phyloP scores from a whole-genome alignment of 2,797 vertebrate genomes.

The Mergus octosetaceus region DNA sequence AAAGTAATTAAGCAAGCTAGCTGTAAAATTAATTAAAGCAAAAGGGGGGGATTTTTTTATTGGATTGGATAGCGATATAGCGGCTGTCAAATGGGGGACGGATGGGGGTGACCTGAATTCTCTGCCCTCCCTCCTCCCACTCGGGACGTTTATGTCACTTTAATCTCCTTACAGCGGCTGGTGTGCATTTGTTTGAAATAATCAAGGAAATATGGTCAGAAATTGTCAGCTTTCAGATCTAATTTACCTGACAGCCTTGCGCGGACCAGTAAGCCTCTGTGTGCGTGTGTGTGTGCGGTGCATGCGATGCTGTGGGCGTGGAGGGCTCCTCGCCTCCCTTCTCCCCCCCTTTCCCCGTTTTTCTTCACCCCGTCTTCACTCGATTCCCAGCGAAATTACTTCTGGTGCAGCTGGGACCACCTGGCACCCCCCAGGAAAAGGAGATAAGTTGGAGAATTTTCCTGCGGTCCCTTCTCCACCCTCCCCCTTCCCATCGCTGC shows the following conservation, averaged over 20 bases:
- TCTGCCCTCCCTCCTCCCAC: conserved; percentile 93
- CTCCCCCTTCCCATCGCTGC: not conserved
- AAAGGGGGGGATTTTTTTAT: conserved; percentile 99
- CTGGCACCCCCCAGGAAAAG: not conserved
- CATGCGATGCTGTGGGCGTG: conserved; percentile 71
- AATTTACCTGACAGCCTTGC: conserved; percentile 99
- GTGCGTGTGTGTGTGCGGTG: conserved; percentile 66
- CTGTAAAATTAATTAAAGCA: conserved; percentile 99
- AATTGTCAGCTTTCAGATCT: conserved; percentile 99
- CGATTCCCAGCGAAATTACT: conserved; percentile 7
- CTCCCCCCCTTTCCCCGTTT: conserved; percentile 61
- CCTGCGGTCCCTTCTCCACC: not conserved
- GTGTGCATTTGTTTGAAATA: conserved; percentile 99
- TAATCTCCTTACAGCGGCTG: conserved; percentile 99
- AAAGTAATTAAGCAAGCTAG: conserved; percentile 99
- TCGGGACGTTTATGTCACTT: conserved; percentile 99
- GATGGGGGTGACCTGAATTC: conserved; percentile 99
- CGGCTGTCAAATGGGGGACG: conserved; percentile 99
- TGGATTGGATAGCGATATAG: conserved; percentile 99
- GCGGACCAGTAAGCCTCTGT: conserved; percentile 73
- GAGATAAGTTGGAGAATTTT: conserved; percentile 27
- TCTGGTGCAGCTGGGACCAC: conserved; percentile 11
- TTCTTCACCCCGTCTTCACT: conserved; percentile 75
- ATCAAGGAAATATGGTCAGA: conserved; percentile 99
- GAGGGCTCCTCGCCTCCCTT: conserved; percentile 75